A percentile compares a stretch with the other conserved stretches of the same genome.
These are phyloP conservation scores for Choristoneura fumiferana DNA, from an alignment of 1,140 invertebrate species.

Conservation along the genomic window DNA sequence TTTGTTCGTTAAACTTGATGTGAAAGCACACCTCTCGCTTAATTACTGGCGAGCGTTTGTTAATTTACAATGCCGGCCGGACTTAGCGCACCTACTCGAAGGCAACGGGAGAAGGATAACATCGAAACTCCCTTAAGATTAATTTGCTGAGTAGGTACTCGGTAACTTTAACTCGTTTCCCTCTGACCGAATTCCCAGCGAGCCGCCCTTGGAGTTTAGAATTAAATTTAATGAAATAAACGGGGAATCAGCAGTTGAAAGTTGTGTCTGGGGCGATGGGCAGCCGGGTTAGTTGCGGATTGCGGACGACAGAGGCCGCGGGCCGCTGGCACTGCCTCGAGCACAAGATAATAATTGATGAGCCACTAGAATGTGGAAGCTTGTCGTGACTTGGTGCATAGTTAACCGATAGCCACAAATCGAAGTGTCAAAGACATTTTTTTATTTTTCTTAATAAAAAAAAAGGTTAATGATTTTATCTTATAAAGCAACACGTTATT, in stretches of 20 bases:
- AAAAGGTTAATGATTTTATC: no score
- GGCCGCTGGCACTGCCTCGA: background rate
- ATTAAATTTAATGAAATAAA: slow-evolving; percentile 77
- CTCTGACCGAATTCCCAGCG: slow-evolving; percentile 69
- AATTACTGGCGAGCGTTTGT: slow-evolving; percentile 70
- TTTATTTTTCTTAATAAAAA: no score
- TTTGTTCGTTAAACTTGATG: slow-evolving; percentile 65
- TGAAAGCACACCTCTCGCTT: slow-evolving; percentile 63
- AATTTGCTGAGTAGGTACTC: slow-evolving; percentile 68
- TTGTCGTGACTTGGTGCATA: no score
- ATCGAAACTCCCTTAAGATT: slow-evolving; percentile 77
- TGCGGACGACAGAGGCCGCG: slow-evolving; percentile 4
- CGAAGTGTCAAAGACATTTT: no score
- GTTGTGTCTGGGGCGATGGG: slow-evolving; percentile 41
- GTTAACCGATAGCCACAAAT: no score
- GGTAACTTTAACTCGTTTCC: slow-evolving; percentile 74
- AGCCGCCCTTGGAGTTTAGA: slow-evolving; percentile 62
- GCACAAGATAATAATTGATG: no score
- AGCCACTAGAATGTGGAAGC: background rate
- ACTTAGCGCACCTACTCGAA: slow-evolving; percentile 52
- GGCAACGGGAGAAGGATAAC: slow-evolving; percentile 60
- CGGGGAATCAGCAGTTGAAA: slow-evolving; percentile 58
- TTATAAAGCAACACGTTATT: no score
- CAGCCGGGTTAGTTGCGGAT: slow-evolving; percentile 38
- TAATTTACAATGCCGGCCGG: slow-evolving; percentile 71